Conservation (phyloP, 64 coral and sea anemone species). For the Pocillopora verrucosa region DNA sequence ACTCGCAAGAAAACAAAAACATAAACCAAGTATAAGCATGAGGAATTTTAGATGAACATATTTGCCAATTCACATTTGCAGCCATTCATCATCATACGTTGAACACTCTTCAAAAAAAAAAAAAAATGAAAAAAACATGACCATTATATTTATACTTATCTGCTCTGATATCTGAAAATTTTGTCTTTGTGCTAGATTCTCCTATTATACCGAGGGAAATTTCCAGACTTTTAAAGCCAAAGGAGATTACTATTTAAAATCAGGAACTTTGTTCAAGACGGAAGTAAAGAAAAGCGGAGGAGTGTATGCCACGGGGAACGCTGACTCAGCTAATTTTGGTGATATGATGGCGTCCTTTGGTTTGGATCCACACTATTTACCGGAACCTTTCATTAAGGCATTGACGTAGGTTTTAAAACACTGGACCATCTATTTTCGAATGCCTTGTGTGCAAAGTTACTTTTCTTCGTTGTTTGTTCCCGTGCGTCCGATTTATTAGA, state of each 20-base stretch:
- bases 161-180: too few species aligned
- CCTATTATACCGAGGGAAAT: conserved; percentile 87
- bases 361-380: conserved; percentile 25
- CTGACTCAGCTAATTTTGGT: conserved; percentile 51
- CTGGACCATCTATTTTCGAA: too few species aligned
- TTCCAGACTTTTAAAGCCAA: conserved; percentile 86
- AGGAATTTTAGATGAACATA: too few species aligned
- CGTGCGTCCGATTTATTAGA: too few species aligned
- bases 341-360: conserved; percentile 58
- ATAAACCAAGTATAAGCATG: too few species aligned
- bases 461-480: too few species aligned
- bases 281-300: conserved; percentile 59
- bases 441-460: neutral
- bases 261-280: conserved; percentile 69
- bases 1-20: too few species aligned
- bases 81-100: too few species aligned
- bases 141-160: too few species aligned
- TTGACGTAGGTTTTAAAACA: conserved; percentile 57
- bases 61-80: too few species aligned
- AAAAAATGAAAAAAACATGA: too few species aligned
- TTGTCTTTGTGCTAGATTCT: conserved; percentile 32
- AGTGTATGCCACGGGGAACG: conserved; percentile 59
- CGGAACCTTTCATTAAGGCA: conserved; percentile 50
- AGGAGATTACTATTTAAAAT: conserved; percentile 59
- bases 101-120: too few species aligned